Conservation (phyloP, 2,113 vertebrate species). For the Nothobranchius furzeri region DNA sequence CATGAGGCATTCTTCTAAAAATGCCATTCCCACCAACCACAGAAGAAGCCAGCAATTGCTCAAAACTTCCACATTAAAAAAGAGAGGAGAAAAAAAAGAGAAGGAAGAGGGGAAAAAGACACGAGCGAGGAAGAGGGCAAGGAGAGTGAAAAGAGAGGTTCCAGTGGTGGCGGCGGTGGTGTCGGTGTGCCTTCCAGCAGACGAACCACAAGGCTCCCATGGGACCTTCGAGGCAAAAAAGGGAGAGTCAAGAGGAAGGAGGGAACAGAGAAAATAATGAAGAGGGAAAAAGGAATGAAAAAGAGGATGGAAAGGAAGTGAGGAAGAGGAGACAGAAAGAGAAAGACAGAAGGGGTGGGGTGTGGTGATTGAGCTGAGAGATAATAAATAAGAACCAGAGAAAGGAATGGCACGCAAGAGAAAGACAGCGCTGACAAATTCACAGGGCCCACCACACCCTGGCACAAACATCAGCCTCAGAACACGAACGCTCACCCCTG, state of each 20-base stretch:
- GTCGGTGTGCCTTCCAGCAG: constrained; percentile 77
- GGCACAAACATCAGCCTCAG: constrained; percentile 62
- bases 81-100: constrained; percentile 55
- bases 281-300: constrained; percentile 15
- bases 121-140: constrained; percentile 41
- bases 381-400: constrained; percentile 64
- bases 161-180: constrained; percentile 77
- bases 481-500: constrained; percentile 68
- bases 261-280: background rate
- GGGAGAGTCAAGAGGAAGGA: constrained; percentile 32
- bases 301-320: constrained; percentile 14
- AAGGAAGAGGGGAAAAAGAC: constrained; percentile 22
- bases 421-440: constrained; percentile 71
- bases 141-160: constrained; percentile 67
- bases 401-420: constrained; percentile 50
- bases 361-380: constrained; percentile 34
- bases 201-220: constrained; percentile 75
- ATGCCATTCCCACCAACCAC: constrained; percentile 81
- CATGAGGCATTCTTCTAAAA: constrained; percentile 82
- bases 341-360: background rate
- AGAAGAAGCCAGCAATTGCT: constrained; percentile 81
- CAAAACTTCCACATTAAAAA: constrained; percentile 85
- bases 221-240: constrained; percentile 63
- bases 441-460: constrained; percentile 72
- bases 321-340: constrained; percentile 25